Percentiles rank a stretch among this genome's conserved stretches.
These are phyloP conservation scores for Macrotus californicus DNA, from an alignment of 2,113 vertebrate genomes.

Conservation along the genomic window DNA sequence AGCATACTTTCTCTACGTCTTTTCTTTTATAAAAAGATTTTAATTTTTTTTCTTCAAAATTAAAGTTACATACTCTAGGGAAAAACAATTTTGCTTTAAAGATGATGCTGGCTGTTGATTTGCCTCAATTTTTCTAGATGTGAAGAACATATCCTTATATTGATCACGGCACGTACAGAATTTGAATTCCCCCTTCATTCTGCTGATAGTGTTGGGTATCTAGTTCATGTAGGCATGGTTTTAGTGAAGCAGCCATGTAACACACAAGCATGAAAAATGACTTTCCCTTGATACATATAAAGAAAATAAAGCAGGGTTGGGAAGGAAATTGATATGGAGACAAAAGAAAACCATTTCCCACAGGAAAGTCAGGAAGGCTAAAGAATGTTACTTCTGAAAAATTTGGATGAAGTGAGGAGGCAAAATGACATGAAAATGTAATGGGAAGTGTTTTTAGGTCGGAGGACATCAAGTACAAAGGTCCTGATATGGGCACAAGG, in stretches of 20 bases:
- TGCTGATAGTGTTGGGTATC: not conserved
- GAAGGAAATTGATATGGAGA: not conserved
- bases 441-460: not conserved
- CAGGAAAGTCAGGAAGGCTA: not conserved
- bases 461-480: not conserved
- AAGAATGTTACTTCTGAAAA: not conserved
- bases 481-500: rapidly evolving
- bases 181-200: not conserved
- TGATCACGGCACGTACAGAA: not conserved
- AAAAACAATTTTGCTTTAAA: not conserved
- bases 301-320: not conserved
- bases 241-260: not conserved
- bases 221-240: not conserved
- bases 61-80: not conserved
- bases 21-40: not conserved
- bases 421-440: not conserved
- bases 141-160: not conserved
- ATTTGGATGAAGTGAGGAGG: not conserved
- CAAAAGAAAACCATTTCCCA: not conserved
- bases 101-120: not conserved
- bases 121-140: not conserved
- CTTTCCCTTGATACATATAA: not conserved
- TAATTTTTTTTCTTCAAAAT: not conserved
- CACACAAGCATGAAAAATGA: not conserved
- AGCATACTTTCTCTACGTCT: not conserved